Conservation (phyloP, 1,140 invertebrate species). For the Phenacoccus solenopsis region DNA sequence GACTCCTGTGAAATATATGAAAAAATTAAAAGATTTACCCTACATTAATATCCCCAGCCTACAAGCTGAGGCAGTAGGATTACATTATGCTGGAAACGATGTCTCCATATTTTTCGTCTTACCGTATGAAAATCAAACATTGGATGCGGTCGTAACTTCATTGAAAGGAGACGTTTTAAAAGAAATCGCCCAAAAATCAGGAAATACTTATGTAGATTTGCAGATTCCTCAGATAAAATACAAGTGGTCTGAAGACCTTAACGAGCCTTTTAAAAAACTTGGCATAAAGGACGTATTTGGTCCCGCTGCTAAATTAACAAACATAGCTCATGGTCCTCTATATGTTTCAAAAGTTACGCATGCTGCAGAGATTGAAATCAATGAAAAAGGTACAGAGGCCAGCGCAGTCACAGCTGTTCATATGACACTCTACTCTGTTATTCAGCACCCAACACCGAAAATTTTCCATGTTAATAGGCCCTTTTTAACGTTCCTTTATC, state of each 20-base stretch:
- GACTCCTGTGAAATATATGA: not conserved
- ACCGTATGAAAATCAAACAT: not conserved
- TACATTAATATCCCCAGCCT: not conserved
- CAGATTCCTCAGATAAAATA: not conserved
- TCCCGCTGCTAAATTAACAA: not conserved
- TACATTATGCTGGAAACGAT: not conserved
- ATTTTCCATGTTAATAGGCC: not conserved
- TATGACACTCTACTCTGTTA: not conserved
- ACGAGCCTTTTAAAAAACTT: not conserved
- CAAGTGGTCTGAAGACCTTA: not conserved
- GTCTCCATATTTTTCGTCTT: not conserved
- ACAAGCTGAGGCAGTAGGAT: not conserved
- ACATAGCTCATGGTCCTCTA: not conserved
- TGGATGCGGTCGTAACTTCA: not conserved
- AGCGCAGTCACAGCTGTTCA: not conserved
- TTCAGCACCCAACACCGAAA: not conserved
- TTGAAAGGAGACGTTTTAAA: not conserved
- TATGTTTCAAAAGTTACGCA: not conserved
- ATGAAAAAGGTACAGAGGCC: not conserved
- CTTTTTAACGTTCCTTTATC: not conserved
- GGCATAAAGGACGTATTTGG: not conserved
- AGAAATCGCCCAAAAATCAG: not conserved
- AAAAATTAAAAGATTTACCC: not conserved
- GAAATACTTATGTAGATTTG: not conserved
- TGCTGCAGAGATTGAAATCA: not conserved